A percentile compares a stretch with the other conserved stretches of the same genome.
phyloP scores from a whole-genome alignment of 2,888 invertebrate genomes.

The Chamaedrilus cognettii region DNA sequence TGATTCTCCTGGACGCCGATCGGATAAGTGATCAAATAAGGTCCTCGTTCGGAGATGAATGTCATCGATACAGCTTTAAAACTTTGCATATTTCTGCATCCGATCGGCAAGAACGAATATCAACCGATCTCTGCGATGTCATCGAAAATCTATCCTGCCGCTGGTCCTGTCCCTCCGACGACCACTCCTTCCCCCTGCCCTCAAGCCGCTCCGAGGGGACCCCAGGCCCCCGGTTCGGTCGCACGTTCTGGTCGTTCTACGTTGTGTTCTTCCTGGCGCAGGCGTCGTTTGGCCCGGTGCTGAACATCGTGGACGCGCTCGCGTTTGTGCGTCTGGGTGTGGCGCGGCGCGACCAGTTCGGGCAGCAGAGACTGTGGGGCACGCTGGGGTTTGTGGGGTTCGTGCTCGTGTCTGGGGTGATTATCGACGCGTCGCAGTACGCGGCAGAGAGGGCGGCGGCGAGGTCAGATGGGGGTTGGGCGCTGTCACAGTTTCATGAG shows the following conservation, averaged over 20 bases:
- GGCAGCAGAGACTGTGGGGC: conserved; percentile 82
- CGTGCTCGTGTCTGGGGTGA: conserved; percentile 50
- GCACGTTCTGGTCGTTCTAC: conserved; percentile 79
- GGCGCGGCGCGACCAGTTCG: conserved; percentile 64
- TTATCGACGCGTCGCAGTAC: conserved; percentile 41
- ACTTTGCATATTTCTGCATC: too few relatives aligned
- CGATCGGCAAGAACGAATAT: too few relatives aligned
- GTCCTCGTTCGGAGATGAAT: too few relatives aligned
- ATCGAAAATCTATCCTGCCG: too few relatives aligned
- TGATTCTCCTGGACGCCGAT: too few relatives aligned
- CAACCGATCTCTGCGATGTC: too few relatives aligned
- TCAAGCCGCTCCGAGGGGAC: too few relatives aligned
- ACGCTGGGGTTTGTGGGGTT: conserved; percentile 76
- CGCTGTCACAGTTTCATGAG: too few relatives aligned
- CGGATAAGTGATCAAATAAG: too few relatives aligned
- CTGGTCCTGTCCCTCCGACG: too few relatives aligned
- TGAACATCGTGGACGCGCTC: conserved; percentile 86
- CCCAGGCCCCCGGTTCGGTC: conserved; percentile 20
- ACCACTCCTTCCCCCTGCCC: too few relatives aligned
- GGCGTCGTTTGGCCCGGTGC: conserved; percentile 80
- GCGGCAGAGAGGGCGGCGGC: conserved; percentile 9
- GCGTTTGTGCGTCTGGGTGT: conserved; percentile 83
- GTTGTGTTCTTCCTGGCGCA: conserved; percentile 77
- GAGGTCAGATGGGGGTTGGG: conserved; percentile 24
- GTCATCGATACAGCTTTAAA: too few relatives aligned